Conservation (phyloP, 2,888 invertebrate species). For the Harpalus rufipes region DNA sequence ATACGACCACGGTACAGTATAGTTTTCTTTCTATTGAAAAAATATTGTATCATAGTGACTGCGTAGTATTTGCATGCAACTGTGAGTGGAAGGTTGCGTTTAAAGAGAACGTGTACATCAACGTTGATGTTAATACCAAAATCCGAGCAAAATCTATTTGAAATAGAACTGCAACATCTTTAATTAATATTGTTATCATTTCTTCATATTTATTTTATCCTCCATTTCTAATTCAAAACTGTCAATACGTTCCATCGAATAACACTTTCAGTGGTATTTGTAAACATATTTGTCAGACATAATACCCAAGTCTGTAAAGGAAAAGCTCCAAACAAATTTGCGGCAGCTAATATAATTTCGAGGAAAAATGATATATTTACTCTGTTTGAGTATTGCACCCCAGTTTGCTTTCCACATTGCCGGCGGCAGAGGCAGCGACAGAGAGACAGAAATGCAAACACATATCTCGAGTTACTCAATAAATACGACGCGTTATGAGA, state of each 20-base stretch:
- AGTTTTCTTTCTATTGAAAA: too few relatives aligned
- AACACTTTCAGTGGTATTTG: background rate
- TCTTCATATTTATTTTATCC: background rate
- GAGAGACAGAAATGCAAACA: slow-evolving; percentile 40
- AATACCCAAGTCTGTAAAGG: background rate
- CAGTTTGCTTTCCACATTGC: slow-evolving; percentile 12
- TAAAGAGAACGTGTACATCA: too few relatives aligned
- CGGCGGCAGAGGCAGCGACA: background rate
- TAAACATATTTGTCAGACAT: slow-evolving; percentile 2
- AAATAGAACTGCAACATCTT: too few relatives aligned
- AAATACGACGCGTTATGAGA: slow-evolving; percentile 59
- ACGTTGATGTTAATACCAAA: too few relatives aligned
- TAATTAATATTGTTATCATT: background rate
- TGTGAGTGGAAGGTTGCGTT: too few relatives aligned
- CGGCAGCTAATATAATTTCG: slow-evolving; percentile 44
- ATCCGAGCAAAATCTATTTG: too few relatives aligned
- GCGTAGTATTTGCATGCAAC: too few relatives aligned
- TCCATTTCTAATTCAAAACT: background rate
- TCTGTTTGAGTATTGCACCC: slow-evolving; percentile 25
- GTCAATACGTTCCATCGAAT: background rate
- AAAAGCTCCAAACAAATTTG: slow-evolving; percentile 30
- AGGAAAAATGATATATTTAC: slow-evolving; percentile 56
- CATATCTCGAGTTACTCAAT: slow-evolving; percentile 58
- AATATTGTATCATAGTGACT: too few relatives aligned
- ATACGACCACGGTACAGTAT: too few relatives aligned